Conservation (phyloP, 2,888 invertebrate genomes). For the Eupithecia centaureata region DNA sequence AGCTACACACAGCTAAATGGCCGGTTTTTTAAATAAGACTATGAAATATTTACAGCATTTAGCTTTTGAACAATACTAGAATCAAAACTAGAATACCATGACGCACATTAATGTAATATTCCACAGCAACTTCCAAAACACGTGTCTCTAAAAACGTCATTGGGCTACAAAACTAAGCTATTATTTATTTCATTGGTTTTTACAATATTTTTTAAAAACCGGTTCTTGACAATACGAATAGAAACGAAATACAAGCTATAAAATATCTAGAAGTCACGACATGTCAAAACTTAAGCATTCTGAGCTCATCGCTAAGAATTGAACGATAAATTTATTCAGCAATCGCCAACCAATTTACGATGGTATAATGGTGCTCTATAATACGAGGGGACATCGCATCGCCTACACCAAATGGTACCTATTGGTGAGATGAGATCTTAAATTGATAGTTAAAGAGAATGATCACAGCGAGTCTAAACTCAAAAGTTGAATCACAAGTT, state of each 20-base stretch:
- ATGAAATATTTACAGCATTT: not conserved
- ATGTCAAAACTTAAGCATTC: conserved; percentile 26
- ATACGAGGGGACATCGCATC: conserved; percentile 10
- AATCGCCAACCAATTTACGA: conserved; percentile 14
- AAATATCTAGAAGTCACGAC: conserved; percentile 30
- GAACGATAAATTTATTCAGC: conserved; percentile 24
- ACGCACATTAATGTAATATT: not conserved
- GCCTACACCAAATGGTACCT: not conserved
- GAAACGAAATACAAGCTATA: conserved; percentile 19
- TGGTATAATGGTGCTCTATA: conserved; percentile 5
- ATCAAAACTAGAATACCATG: not conserved
- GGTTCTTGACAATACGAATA: conserved; percentile 28
- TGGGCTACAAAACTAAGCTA: conserved; percentile 2
- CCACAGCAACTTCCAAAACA: not conserved
- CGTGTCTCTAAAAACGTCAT: conserved; percentile 6
- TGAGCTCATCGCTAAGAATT: conserved; percentile 41
- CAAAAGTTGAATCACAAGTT: too few relatives aligned
- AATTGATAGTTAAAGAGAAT: not conserved
- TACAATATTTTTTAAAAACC: conserved; percentile 24
- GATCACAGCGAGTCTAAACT: too few relatives aligned
- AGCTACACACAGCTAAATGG: too few relatives aligned
- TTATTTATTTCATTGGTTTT: conserved; percentile 1
- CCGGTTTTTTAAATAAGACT: too few relatives aligned
- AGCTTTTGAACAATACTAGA: not conserved
- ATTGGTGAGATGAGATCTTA: conserved; percentile 8